These are phyloP conservation scores for Phaenicophaeus curvirostris DNA, from an alignment of 2,797 vertebrate species.

Conservation along the genomic window DNA sequence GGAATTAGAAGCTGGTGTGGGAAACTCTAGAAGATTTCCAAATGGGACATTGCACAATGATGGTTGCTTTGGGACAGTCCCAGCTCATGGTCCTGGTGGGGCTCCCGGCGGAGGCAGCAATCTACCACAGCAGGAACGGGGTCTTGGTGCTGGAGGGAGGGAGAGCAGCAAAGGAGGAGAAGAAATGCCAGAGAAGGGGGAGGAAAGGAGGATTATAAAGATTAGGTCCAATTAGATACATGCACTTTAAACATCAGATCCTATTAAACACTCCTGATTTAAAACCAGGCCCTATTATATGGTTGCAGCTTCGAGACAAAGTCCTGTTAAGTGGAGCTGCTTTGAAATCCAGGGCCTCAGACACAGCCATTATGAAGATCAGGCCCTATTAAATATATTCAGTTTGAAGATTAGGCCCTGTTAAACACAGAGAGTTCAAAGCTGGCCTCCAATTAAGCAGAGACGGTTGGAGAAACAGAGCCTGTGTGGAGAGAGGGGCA, in stretches of 20 bases:
- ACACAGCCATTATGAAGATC: conserved; percentile 45
- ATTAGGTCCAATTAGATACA: conserved; percentile 25
- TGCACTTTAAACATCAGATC: conserved; percentile 40
- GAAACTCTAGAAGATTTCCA: not conserved
- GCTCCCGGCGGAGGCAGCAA: fast-evolving
- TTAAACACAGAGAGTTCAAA: conserved; percentile 43
- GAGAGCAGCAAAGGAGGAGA: not conserved
- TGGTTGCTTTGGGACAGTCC: not conserved
- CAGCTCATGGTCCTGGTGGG: not conserved
- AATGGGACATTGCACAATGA: not conserved
- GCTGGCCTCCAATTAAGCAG: conserved; percentile 46
- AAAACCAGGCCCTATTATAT: conserved; percentile 13
- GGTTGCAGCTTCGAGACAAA: conserved; percentile 19
- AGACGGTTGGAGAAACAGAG: fast-evolving
- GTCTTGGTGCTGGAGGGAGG: not conserved
- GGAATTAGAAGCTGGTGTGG: not conserved
- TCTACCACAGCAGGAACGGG: fast-evolving
- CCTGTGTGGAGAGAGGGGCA: not conserved
- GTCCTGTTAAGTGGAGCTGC: conserved; percentile 28
- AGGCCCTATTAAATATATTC: conserved; percentile 44
- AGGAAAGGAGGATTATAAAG: not conserved
- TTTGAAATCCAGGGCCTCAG: conserved; percentile 53
- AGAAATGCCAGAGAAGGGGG: not conserved
- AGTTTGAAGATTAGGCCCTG: conserved; percentile 49
- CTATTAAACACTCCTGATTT: conserved; percentile 39